Conservation (phyloP, 2,888 invertebrate genomes). For the Pelosia muscerda region DNA sequence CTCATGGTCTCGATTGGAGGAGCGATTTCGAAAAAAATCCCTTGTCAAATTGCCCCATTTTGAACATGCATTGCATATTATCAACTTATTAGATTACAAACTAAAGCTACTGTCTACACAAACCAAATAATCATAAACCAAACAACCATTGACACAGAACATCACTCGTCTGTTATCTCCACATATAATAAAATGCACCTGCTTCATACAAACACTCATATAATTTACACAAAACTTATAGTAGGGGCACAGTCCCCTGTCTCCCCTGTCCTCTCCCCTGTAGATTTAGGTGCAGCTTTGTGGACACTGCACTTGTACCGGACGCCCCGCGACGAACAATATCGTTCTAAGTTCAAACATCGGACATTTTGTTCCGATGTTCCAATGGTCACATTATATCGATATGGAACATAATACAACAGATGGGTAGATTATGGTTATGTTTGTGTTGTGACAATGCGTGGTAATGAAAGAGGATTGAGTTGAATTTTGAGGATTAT, state of each 20-base stretch:
- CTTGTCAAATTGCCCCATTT: not conserved
- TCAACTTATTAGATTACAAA: constrained; percentile 1
- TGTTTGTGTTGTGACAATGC: constrained; percentile 38
- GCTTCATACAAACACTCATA: constrained; percentile 23
- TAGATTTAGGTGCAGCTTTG: constrained; percentile 57
- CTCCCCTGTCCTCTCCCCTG: constrained; percentile 24
- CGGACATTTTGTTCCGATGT: constrained; percentile 46
- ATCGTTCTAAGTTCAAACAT: constrained; percentile 50
- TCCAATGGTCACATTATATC: constrained; percentile 23
- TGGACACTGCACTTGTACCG: constrained; percentile 70
- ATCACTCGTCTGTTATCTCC: constrained; percentile 16
- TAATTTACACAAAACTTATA: constrained; percentile 45
- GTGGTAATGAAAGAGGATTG: constrained; percentile 21
- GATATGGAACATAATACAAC: constrained; percentile 42
- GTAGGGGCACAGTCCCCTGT: constrained; percentile 38
- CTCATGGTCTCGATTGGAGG: too few relatives aligned
- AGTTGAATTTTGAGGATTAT: constrained; percentile 15
- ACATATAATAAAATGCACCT: constrained; percentile 27
- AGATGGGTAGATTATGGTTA: constrained; percentile 44
- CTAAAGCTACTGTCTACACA: constrained; percentile 7
- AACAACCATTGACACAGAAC: constrained; percentile 9
- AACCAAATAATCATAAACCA: constrained; percentile 6
- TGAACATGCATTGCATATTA: not conserved
- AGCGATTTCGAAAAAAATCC: not conserved
- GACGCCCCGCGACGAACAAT: constrained; percentile 60